Evolutionary conservation across 1,140 invertebrate species (phyloP).

Genomic region (Leguminivora glycinivorella): DNA sequence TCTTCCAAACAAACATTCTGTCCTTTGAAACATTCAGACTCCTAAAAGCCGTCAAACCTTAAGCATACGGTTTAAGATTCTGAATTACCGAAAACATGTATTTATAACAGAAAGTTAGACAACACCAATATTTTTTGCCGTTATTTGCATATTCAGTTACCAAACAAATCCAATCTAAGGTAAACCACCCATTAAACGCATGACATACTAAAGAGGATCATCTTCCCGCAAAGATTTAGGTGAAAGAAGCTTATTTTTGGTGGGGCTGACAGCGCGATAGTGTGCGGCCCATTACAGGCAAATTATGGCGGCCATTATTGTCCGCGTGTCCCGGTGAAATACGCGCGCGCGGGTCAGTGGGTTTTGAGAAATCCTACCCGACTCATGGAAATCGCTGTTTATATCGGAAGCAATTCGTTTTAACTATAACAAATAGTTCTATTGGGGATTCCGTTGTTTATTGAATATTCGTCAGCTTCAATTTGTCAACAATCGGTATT

Average conservation of each 20-base stretch:
- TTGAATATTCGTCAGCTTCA: too few species aligned
- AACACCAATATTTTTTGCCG: not conserved
- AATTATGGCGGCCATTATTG: conserved; percentile 76
- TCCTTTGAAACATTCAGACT: too few species aligned
- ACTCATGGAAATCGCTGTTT: conserved; percentile 23
- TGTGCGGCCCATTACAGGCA: conserved; percentile 75
- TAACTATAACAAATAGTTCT: conserved; percentile 23
- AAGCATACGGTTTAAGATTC: too few species aligned
- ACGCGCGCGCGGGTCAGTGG: conserved; percentile 66
- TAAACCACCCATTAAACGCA: conserved; percentile 15
- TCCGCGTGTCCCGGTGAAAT: conserved; percentile 70
- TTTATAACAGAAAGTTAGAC: too few species aligned
- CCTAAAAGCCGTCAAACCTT: too few species aligned
- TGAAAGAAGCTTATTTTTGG: conserved; percentile 73
- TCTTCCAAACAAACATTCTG: too few species aligned
- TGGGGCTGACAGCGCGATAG: conserved; percentile 74
- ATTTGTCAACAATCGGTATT: too few species aligned
- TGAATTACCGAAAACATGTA: too few species aligned
- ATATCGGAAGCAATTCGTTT: conserved; percentile 40
- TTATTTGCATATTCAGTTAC: not conserved
- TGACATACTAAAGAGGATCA: conserved; percentile 49
- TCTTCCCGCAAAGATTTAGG: conserved; percentile 56
- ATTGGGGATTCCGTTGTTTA: not conserved
- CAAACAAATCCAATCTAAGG: not conserved
- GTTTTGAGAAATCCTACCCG: conserved; percentile 64